Percentiles rank a stretch among this genome's conserved stretches.
phyloP scores from a whole-genome alignment of 2,888 invertebrate species.

The Elysia crispata region DNA sequence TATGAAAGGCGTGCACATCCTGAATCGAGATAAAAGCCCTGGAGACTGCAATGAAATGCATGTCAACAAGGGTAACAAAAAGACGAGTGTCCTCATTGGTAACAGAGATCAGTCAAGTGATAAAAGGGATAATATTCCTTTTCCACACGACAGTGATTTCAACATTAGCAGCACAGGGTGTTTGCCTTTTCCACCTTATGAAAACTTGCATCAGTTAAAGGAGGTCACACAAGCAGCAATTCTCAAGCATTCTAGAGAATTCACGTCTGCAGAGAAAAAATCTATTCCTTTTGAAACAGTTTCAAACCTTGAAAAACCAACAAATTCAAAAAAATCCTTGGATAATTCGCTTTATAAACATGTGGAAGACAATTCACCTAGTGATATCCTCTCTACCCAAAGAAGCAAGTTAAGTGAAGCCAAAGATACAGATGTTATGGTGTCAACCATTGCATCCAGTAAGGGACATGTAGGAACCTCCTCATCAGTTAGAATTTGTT shows the following conservation, averaged over 20 bases:
- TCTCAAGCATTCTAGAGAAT: neutral
- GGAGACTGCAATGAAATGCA: too few relatives aligned
- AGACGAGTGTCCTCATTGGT: too few relatives aligned
- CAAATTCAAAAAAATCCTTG: neutral
- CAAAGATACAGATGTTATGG: too few relatives aligned
- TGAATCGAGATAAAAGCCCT: conserved; percentile 33
- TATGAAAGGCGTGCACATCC: conserved; percentile 60
- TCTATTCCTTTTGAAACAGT: too few relatives aligned
- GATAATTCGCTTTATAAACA: neutral
- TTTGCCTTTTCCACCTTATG: neutral
- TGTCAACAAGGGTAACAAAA: too few relatives aligned
- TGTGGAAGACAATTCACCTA: neutral
- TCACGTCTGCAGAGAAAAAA: conserved; percentile 6
- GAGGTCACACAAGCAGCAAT: neutral
- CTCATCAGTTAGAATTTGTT: neutral
- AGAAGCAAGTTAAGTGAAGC: too few relatives aligned
- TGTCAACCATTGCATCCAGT: too few relatives aligned
- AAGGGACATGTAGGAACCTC: neutral
- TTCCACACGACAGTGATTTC: too few relatives aligned
- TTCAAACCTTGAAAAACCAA: too few relatives aligned
- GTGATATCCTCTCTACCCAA: neutral
- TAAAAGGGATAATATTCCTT: neutral
- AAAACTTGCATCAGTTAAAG: neutral
- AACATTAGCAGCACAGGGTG: too few relatives aligned
- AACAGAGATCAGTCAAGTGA: too few relatives aligned